phyloP scores from a whole-genome alignment of 2,888 invertebrate species.

The Cephalotes varians region DNA sequence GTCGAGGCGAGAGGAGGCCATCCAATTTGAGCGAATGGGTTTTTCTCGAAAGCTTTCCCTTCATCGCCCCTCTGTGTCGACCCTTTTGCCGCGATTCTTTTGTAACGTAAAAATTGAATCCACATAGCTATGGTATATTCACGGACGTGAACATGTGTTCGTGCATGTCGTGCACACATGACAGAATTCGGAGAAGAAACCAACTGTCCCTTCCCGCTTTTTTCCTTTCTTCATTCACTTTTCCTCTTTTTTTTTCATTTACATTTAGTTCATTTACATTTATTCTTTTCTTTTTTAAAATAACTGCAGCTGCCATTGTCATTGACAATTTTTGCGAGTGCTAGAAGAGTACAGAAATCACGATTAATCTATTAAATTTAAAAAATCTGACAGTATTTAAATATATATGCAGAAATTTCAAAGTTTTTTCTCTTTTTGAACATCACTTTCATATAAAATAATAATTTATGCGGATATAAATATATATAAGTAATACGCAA shows the following conservation, averaged over 20 bases:
- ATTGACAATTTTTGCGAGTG: conserved; percentile 56
- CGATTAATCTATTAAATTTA: background rate
- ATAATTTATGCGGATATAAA: background rate
- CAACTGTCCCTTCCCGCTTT: background rate
- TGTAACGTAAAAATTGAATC: conserved; percentile 74
- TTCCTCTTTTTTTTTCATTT: background rate
- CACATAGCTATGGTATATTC: conserved; percentile 47
- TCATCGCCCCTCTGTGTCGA: conserved; percentile 46
- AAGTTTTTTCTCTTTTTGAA: background rate
- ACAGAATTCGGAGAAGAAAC: conserved; percentile 26
- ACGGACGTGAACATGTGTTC: conserved; percentile 17
- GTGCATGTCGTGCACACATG: conserved; percentile 18
- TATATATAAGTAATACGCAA: conserved; percentile 4
- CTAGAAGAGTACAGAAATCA: conserved; percentile 59
- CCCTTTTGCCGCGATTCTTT: conserved; percentile 70
- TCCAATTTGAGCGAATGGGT: conserved; percentile 84
- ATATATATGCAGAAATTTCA: background rate
- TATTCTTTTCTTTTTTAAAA: conserved; percentile 52
- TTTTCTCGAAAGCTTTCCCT: conserved; percentile 76
- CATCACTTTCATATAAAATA: background rate
- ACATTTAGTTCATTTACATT: background rate
- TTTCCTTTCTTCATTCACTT: conserved; percentile 44
- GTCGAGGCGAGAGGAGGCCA: conserved; percentile 74
- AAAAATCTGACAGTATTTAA: background rate
- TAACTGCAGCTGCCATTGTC: conserved; percentile 66